Conservation (phyloP, 2,113 vertebrate species). For the Chinchilla lanigera region DNA sequence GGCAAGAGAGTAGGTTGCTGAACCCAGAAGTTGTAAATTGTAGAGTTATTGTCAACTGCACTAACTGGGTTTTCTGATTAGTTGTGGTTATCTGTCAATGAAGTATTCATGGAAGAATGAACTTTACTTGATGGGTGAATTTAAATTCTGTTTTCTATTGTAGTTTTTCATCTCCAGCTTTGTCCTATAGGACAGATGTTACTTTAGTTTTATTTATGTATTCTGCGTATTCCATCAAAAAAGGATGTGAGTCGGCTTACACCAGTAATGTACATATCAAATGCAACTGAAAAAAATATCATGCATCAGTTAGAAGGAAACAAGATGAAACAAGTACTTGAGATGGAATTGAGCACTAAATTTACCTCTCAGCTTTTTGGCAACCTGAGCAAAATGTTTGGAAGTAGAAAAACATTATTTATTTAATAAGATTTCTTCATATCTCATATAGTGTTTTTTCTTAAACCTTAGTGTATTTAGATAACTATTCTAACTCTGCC, state of each 20-base stretch:
- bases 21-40: background rate
- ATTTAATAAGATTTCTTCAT: conserved; percentile 7
- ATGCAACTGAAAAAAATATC: background rate
- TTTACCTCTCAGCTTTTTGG: conserved; percentile 48
- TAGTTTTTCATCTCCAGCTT: background rate
- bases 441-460: background rate
- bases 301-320: conserved; percentile 52
- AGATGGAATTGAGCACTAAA: conserved; percentile 43
- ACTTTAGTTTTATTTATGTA: background rate
- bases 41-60: background rate
- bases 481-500: conserved; percentile 30
- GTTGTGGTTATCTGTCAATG: background rate
- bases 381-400: conserved; percentile 34
- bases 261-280: background rate
- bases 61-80: background rate
- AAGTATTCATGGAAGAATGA: background rate
- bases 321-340: conserved; percentile 11
- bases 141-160: background rate
- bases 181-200: background rate
- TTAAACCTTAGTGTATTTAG: background rate
- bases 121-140: background rate
- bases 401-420: background rate
- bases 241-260: background rate
- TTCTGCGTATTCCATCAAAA: background rate
- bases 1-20: background rate